phyloP scores from a whole-genome alignment of 2,113 vertebrate genomes.

The Anguilla rostrata region DNA sequence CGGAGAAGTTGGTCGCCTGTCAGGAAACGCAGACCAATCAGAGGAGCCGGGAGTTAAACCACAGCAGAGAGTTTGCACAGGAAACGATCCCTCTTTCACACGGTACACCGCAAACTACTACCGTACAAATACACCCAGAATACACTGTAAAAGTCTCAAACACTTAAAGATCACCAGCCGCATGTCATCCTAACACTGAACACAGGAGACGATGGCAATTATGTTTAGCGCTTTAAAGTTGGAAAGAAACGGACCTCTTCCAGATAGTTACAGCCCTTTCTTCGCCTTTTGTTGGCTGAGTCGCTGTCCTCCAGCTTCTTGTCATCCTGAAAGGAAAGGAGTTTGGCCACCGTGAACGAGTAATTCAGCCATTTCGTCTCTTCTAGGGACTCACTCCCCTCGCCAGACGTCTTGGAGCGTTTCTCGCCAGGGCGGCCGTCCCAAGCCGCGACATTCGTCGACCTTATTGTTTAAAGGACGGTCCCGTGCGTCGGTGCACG shows the following conservation, averaged over 20 bases:
- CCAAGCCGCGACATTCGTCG: background rate
- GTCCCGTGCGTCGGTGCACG: background rate
- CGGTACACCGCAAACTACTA: too few relatives aligned
- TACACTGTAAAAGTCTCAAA: too few relatives aligned
- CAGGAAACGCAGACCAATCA: slow-evolving; percentile 33
- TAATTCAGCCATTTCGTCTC: background rate
- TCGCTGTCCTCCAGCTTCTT: slow-evolving; percentile 79
- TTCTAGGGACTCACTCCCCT: background rate
- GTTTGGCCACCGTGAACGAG: background rate
- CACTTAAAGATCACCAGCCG: too few relatives aligned
- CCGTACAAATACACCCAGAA: too few relatives aligned
- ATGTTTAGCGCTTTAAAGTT: too few relatives aligned
- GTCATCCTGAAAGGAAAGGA: slow-evolving; percentile 69
- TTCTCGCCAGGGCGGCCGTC: background rate
- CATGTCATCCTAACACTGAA: too few relatives aligned
- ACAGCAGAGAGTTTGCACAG: background rate
- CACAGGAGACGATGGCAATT: too few relatives aligned
- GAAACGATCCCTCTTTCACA: background rate
- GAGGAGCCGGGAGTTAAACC: background rate
- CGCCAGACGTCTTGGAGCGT: background rate
- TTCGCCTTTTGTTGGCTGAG: slow-evolving; percentile 79
- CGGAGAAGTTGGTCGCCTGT: slow-evolving; percentile 66
- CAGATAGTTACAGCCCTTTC: slow-evolving; percentile 73
- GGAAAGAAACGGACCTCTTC: slow-evolving; percentile 75
- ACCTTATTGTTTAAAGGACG: background rate